A percentile compares a stretch with the other conserved stretches of the same genome.
phyloP scores from a whole-genome alignment of 2,888 invertebrate species.

The Caradrina clavipalpis region DNA sequence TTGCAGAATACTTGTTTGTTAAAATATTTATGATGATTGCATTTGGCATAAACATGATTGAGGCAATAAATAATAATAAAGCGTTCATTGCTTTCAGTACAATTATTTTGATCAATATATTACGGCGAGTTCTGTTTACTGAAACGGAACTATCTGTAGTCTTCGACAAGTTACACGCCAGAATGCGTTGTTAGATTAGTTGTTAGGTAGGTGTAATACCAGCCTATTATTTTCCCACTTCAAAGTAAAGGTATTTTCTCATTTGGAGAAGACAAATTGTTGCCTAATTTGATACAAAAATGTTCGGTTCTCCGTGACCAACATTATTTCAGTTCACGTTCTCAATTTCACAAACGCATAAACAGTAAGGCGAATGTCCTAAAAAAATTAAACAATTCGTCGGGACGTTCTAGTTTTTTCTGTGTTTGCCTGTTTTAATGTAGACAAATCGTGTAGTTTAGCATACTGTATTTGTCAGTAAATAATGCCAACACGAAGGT shows the following conservation, averaged over 20 bases:
- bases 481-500: conserved; percentile 68
- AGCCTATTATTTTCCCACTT: no score
- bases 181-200: no score
- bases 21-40: conserved; percentile 43
- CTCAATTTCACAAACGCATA: conserved; percentile 35
- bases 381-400: conserved; percentile 26
- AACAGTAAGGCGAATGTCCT: conserved; percentile 1
- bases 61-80: conserved; percentile 41
- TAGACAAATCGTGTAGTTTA: conserved; percentile 56
- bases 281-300: neutral
- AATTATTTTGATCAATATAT: conserved; percentile 33
- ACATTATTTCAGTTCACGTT: conserved; percentile 8
- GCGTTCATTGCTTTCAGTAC: conserved; percentile 34
- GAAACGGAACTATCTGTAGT: conserved; percentile 28
- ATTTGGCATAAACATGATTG: conserved; percentile 38
- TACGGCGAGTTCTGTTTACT: conserved; percentile 15
- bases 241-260: no score
- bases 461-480: conserved; percentile 67
- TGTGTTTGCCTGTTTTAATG: conserved; percentile 29
- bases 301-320: conserved; percentile 1
- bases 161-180: no score
- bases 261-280: no score
- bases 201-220: no score
- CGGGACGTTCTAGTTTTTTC: conserved; percentile 40
- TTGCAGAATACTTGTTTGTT: conserved; percentile 19